phyloP scores from a whole-genome alignment of 1,140 invertebrate genomes.

The Diachasmimorpha longicaudata region DNA sequence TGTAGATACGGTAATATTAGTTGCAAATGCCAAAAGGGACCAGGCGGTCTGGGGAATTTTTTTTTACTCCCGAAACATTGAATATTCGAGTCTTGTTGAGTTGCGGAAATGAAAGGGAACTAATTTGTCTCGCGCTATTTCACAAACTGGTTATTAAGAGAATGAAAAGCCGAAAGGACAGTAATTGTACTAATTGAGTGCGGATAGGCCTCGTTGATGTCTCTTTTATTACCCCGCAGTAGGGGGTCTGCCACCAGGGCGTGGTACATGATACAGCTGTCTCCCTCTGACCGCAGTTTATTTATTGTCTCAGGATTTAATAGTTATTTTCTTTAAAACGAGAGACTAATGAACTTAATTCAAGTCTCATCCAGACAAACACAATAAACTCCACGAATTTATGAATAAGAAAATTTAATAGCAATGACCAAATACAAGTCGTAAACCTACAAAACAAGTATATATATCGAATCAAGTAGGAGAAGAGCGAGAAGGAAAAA shows the following conservation, averaged over 20 bases:
- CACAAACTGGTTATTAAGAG: neutral
- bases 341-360: neutral
- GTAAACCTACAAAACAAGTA: neutral
- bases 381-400: too few relatives aligned
- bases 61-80: neutral
- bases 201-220: slow-evolving; percentile 38
- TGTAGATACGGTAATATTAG: too few relatives aligned
- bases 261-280: neutral
- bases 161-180: slow-evolving; percentile 7
- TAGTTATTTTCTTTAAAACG: neutral
- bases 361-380: too few relatives aligned
- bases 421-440: neutral
- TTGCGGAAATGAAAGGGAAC: neutral
- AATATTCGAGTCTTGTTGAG: neutral
- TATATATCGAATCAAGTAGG: neutral
- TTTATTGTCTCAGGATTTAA: neutral
- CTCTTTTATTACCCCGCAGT: slow-evolving; percentile 35
- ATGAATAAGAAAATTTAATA: neutral
- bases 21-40: too few relatives aligned
- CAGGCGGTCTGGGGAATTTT: too few relatives aligned
- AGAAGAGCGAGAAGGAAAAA: slow-evolving; percentile 18
- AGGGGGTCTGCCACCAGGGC: neutral
- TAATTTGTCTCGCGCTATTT: neutral
- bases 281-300: neutral
- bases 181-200: slow-evolving; percentile 39